Base-by-base conservation (phyloP, 1,140 invertebrate genomes). In the Hetaerina americana region DNA sequence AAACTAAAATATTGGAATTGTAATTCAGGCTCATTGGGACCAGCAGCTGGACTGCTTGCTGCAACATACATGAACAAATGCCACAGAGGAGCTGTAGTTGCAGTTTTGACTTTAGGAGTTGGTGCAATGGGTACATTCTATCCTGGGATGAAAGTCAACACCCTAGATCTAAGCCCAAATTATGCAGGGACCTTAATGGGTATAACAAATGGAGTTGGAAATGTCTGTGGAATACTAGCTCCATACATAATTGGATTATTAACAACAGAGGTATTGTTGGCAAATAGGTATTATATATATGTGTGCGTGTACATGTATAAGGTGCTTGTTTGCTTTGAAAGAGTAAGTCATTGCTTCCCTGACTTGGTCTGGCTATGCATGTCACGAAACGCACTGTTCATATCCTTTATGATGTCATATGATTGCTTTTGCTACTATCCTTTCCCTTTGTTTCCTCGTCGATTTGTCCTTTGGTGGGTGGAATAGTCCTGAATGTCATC, bases 11-110 rank as follows among this genome's bases (percentile, higher is more conserved):
- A n/a, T n/a, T n/a, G n/a, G n/a, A n/a, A n/a, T n/a, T n/a, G n/a
- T n/a, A n/a, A n/a, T n/a, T n/a, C 81, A 89, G 90, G 87, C 25
- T 89, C 87, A 5, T 84, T 89, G 71, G 88, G 86, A 24, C 90
- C 88, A 0, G 92, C 90, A 6, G 84, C 92, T 5, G 93, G 92
- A 29, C 87, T 94, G 66, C 86, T 94, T 66, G 85, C 87, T 26
- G 92, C 92, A 6, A 90, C 90, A 0, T 94, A 93, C 80, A 87
- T 90, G 8, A 91, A 90, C 6, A n/a, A n/a, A n/a, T 95, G 90
- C 74, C 82, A 91, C 77, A 82, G 84, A 28, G 80, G 82, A 18
- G 69, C 85, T 0, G 88, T 89, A 8, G 87, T 91, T 0, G 78
- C 84, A 8, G 82, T 89, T 76, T 90, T 92, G 74, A 87, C 89